Conservation (phyloP, 1,140 invertebrate species). For the Lamellibrachia luymesi region DNA sequence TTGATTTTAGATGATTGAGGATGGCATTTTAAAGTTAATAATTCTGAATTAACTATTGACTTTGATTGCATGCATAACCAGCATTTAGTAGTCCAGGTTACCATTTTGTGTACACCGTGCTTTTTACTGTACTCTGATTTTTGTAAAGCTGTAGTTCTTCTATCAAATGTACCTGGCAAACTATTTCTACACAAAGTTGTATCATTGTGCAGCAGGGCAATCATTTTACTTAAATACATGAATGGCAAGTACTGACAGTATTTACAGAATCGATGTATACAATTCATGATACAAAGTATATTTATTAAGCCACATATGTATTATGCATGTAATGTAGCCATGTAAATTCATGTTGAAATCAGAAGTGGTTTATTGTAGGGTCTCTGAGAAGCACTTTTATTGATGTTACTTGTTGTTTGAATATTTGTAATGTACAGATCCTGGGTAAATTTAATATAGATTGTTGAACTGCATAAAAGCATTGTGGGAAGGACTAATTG, state of each 20-base stretch:
- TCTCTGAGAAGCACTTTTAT: background rate
- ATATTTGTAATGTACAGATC: background rate
- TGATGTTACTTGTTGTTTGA: conserved; percentile 5
- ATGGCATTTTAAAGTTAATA: background rate
- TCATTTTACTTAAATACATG: no score
- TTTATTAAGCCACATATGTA: background rate
- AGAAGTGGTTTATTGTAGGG: background rate
- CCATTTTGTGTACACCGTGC: background rate
- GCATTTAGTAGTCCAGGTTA: background rate
- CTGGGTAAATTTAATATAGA: background rate
- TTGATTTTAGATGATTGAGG: no score
- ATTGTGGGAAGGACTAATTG: background rate
- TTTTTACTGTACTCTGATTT: background rate
- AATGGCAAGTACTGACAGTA: background rate
- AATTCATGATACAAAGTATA: background rate
- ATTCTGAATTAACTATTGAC: background rate
- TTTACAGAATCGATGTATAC: background rate
- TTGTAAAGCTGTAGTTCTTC: background rate
- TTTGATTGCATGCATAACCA: background rate
- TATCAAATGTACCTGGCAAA: background rate
- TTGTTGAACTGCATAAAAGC: background rate
- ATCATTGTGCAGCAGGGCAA: background rate
- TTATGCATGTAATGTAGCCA: background rate
- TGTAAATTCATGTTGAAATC: background rate
- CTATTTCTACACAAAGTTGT: background rate